Evolutionary conservation across 2,888 invertebrate genomes (phyloP).

Genomic region (Cataglyphis albicans): DNA sequence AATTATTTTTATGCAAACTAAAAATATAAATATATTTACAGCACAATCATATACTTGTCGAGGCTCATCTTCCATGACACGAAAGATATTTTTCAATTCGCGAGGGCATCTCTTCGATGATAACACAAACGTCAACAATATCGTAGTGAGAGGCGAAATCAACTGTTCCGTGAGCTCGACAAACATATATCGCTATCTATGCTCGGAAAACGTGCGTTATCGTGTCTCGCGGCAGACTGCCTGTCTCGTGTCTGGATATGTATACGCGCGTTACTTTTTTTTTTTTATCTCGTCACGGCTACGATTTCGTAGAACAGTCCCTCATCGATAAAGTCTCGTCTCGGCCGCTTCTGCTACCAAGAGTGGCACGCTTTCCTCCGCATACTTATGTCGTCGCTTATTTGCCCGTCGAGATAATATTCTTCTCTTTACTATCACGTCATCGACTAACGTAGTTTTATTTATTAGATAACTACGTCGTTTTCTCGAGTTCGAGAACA

Average conservation of each 20-base stretch:
- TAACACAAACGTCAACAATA: conserved; percentile 26
- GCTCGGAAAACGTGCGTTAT: conserved; percentile 66
- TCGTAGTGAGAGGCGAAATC: conserved; percentile 24
- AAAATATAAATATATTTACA: neutral
- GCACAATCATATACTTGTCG: neutral
- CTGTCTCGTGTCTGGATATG: conserved; percentile 64
- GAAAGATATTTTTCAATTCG: neutral
- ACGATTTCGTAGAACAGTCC: conserved; percentile 55
- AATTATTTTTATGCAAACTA: neutral
- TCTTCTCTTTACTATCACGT: neutral
- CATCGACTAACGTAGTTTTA: conserved; percentile 14
- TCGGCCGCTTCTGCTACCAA: conserved; percentile 12
- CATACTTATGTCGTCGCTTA: conserved; percentile 11
- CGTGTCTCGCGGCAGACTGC: conserved; percentile 67
- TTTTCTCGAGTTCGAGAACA: neutral
- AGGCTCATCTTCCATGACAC: neutral
- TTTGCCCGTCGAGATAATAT: neutral
- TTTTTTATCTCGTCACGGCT: conserved; percentile 58
- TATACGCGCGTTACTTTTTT: neutral
- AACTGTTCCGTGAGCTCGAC: conserved; percentile 12
- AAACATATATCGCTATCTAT: conserved; percentile 52
- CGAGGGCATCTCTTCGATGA: neutral
- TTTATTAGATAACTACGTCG: conserved; percentile 2
- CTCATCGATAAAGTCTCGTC: conserved; percentile 59
- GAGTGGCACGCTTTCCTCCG: conserved; percentile 11